Evolutionary conservation across 1,140 invertebrate genomes (phyloP).

Genomic region (Heterodera schachtii): DNA sequence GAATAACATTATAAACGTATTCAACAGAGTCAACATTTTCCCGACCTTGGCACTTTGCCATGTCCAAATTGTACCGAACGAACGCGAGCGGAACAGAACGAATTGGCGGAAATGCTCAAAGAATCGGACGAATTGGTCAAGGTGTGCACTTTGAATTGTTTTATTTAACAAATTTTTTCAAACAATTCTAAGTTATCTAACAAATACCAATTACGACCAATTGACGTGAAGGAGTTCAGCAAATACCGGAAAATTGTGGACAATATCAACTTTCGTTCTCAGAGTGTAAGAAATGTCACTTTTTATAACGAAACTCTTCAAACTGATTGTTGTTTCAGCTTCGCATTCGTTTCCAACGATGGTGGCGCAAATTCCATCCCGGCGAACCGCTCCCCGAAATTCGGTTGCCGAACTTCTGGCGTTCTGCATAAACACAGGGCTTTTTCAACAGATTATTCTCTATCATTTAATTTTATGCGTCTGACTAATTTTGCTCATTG

Average conservation of each 20-base stretch:
- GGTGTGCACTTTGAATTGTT: constrained; percentile 22
- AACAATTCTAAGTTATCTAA: constrained; percentile 31
- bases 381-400: constrained; percentile 18
- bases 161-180: background rate
- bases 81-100: constrained; percentile 34
- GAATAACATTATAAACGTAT: constrained; percentile 14
- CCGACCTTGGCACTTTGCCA: constrained; percentile 32
- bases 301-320: too few relatives aligned
- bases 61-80: constrained; percentile 21
- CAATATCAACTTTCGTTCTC: constrained; percentile 34
- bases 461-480: background rate
- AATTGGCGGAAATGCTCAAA: constrained; percentile 37
- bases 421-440: background rate
- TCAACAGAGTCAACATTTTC: constrained; percentile 27
- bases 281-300: constrained; percentile 25
- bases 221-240: constrained; percentile 26
- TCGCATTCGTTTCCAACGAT: constrained; percentile 39
- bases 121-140: constrained; percentile 32
- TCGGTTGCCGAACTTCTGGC: background rate
- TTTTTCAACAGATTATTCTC: background rate
- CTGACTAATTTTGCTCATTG: background rate
- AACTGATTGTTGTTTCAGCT: constrained; percentile 29
- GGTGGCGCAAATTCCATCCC: constrained; percentile 31
- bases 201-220: constrained; percentile 33
- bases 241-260: constrained; percentile 28